Evolutionary conservation across 1,140 invertebrate genomes (phyloP), one percentile per base, ranked within the genome.

Genomic region (Idris sp.): DNA sequence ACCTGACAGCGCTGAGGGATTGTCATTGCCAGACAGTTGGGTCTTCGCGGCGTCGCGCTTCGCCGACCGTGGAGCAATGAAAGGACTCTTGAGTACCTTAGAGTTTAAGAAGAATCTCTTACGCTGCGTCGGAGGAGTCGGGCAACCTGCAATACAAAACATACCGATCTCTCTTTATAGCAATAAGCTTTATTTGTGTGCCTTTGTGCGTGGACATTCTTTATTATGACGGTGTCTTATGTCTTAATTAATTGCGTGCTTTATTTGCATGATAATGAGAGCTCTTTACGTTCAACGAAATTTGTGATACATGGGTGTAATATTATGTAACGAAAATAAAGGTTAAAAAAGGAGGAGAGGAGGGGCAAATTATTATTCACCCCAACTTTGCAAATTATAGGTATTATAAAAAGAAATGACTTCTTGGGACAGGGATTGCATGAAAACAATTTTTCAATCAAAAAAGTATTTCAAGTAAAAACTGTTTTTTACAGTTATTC

Each of bases 61-160:
- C 13, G 82, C 67, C 26, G 82, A 80, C 83, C 89, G 76, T 46
- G 86, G 82, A 74, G 88, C 77, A 2, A 89, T 88, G 68, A 93
- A 93, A 4, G 93, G 92, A 82, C 91, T 94, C 49, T 92, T 89
- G 19, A 95, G 83, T 10, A 91, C 91, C 84, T 94, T 94, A 0
- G 93, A 91, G 74, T 92, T 94, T 11, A 94, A 89, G 84, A 93
- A 93, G 86, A 95, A 95, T 87, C 92, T 91, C 83, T 92, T 91
- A 64, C 93, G 89, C 33, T 91, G 92, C 77, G 93, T 93, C 0
- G 93, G 93, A 30, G 93, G 93, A 13, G 93, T 95, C 31, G 93
- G 93, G 74, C 92, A 93, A 82, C 92, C 92, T 90, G 76, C 33
- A 79, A 61, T 65, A 14, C 41, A 3, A 72, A 56, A 49, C 19